Evolutionary conservation across 2,113 vertebrate species (phyloP).

Genomic region (Motacilla alba): DNA sequence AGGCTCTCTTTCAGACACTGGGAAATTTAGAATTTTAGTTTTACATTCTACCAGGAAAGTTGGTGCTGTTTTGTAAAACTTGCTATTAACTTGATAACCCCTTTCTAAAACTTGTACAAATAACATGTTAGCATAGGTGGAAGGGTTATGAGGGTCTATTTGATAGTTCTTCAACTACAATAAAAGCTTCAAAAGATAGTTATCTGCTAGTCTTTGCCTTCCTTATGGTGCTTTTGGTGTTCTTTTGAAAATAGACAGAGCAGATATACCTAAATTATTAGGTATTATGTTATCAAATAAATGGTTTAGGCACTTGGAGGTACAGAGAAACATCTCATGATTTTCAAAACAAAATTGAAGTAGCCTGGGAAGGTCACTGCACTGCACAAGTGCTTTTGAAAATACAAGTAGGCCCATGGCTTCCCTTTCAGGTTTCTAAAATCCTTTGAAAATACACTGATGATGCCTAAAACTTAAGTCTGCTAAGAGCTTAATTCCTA

Average conservation of each 20-base stretch:
- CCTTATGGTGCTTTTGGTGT: neutral
- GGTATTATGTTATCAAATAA: neutral
- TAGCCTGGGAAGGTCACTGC: neutral
- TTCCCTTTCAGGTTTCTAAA: neutral
- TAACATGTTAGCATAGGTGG: neutral
- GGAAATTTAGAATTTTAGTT: conserved; percentile 52
- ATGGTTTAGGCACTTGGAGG: neutral
- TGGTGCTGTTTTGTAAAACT: conserved; percentile 26
- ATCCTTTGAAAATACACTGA: neutral
- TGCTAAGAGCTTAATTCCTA: neutral
- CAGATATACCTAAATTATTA: neutral
- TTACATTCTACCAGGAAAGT: conserved; percentile 18
- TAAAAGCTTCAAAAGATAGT: neutral
- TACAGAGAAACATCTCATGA: neutral
- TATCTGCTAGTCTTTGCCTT: neutral
- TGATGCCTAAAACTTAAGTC: neutral
- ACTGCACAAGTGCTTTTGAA: neutral
- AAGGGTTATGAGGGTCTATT: neutral
- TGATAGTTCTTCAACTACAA: neutral
- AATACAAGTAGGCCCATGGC: neutral
- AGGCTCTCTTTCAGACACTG: conserved; percentile 10
- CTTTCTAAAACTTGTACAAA: neutral
- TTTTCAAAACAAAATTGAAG: neutral
- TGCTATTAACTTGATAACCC: neutral
- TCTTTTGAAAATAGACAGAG: neutral